Evolutionary conservation across 1,140 invertebrate species (phyloP), one percentile per base, ranked within the genome.

Genomic region (Antheraea mylitta): DNA sequence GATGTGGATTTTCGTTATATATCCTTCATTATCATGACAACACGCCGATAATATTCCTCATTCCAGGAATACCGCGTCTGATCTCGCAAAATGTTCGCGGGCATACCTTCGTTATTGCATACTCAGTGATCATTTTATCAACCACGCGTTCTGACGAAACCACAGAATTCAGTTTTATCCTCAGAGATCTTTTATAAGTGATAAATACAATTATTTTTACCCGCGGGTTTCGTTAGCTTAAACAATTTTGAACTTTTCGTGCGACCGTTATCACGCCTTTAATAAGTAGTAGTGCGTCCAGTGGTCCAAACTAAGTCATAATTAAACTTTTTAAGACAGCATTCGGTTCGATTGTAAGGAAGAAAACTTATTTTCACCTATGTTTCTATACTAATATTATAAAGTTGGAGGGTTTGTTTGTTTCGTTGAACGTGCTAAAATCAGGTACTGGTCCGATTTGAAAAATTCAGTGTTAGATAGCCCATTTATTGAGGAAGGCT

Each of bases 31-130:
- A 63, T 63, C 61, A 11, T 22, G 30, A 63, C 36, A 63, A 63
- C 22, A 61, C 11, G 61, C 61, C 22, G 37, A 63, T 63, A 63
- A 63, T 63, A 63, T 37, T 13, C 16, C 61, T 37, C 61, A 63
- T 63, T 37, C 30, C 30, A 13, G 0, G 59, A 61, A 30, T 61
- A 22, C 19, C 61, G 61, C 30, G 30, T 63, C 16, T 63, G 30
- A 22, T 63, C 19, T 36, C 61, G 16, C 7, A 22, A n/a, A 36
- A 63, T 63, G 37, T 63, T n/a, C 13, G 61, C 61, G 11, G 22
- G n/a, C 61, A 63, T 63, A 63, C 11, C 61, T 37, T 16, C 30
- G 37, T 63, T 63, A 63, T 37, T 63, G 30, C 61, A 63, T 63
- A 63, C 61, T 63, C 30, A 37, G 19, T 63, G 61, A n/a, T 37